Conservation (phyloP, 2,888 invertebrate species). For the Polyommatus icarus region DNA sequence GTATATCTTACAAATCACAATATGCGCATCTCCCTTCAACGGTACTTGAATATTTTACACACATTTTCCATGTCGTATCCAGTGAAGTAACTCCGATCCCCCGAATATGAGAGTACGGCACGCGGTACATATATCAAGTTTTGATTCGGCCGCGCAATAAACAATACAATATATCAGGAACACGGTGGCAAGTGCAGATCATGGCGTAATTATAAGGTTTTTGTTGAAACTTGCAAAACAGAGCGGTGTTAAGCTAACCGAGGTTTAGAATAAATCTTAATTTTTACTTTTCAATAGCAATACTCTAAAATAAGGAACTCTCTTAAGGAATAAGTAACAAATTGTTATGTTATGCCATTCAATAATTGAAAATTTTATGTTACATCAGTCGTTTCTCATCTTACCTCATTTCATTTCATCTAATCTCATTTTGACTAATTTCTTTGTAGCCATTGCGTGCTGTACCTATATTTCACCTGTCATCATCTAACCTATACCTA, state of each 20-base stretch:
- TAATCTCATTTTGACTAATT: too few relatives aligned
- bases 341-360: too few relatives aligned
- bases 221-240: background rate
- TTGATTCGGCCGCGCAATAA: constrained; percentile 80
- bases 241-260: background rate
- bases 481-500: too few relatives aligned
- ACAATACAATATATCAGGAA: constrained; percentile 81
- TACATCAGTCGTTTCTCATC: too few relatives aligned
- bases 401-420: too few relatives aligned
- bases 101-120: constrained; percentile 78
- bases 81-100: constrained; percentile 61
- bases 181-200: constrained; percentile 79
- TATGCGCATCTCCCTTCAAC: background rate
- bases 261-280: background rate
- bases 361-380: too few relatives aligned
- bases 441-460: too few relatives aligned
- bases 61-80: constrained; percentile 48
- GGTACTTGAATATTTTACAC: background rate
- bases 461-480: too few relatives aligned
- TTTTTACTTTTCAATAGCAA: too few relatives aligned
- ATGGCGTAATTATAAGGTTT: constrained; percentile 59
- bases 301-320: too few relatives aligned
- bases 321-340: too few relatives aligned
- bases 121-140: constrained; percentile 77
- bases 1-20: background rate